These are phyloP conservation scores for Drosophila algonquin DNA, from an alignment of 2,888 invertebrate species.

Conservation along the genomic window DNA sequence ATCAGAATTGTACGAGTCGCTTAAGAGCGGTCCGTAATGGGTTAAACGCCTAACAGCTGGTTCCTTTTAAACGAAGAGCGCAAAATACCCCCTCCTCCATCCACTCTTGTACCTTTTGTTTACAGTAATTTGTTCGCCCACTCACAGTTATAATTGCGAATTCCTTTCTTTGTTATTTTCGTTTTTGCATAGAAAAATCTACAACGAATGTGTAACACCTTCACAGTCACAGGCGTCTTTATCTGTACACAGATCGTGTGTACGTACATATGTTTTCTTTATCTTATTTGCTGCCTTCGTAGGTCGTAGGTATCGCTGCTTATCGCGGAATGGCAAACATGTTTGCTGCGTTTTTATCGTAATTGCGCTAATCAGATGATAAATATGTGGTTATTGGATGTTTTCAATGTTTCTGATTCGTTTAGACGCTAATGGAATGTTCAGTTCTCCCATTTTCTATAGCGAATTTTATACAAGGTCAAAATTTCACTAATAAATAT, in stretches of 20 bases:
- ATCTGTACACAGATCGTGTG: conserved; percentile 1
- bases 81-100: background rate
- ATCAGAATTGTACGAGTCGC: too few species aligned
- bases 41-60: conserved; percentile 58
- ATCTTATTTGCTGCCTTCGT: conserved; percentile 27
- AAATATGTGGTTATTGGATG: conserved; percentile 33
- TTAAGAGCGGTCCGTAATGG: too few species aligned
- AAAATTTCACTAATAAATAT: background rate
- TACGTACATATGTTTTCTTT: conserved; percentile 18
- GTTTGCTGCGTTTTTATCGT: conserved; percentile 59
- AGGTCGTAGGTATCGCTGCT: background rate
- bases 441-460: background rate
- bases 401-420: conserved; percentile 35
- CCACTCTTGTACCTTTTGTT: conserved; percentile 31
- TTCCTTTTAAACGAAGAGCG: conserved; percentile 11
- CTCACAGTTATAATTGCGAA: conserved; percentile 11
- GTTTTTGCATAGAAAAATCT: conserved; percentile 19
- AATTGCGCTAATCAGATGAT: conserved; percentile 58
- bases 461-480: background rate
- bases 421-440: conserved; percentile 55
- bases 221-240: conserved; percentile 1
- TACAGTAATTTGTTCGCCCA: conserved; percentile 39
- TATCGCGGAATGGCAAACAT: conserved; percentile 44
- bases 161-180: conserved; percentile 28
- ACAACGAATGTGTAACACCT: conserved; percentile 41